Evolutionary conservation across 2,888 invertebrate species (phyloP).

Genomic region (Apodemia mormo): DNA sequence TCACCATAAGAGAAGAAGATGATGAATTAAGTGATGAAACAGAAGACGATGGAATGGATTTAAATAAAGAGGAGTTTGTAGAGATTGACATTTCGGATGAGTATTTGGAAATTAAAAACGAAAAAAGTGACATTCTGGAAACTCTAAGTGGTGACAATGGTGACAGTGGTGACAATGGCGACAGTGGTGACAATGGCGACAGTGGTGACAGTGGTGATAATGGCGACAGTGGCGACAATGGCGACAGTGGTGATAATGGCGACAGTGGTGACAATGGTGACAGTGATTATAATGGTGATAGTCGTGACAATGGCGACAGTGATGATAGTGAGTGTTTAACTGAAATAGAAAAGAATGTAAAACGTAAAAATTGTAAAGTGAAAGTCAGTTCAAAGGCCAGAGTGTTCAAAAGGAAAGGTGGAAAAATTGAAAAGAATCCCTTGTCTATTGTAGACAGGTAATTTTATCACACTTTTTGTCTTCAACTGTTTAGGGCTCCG

Average conservation of each 20-base stretch:
- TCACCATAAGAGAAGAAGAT: too few species aligned
- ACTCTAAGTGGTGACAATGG: constrained; percentile 41
- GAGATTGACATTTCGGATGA: not conserved
- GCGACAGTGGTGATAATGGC: too few species aligned
- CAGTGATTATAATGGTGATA: too few species aligned
- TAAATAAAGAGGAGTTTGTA: not conserved
- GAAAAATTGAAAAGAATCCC: constrained; percentile 41
- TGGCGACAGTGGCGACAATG: constrained; percentile 45
- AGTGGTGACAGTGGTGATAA: constrained; percentile 55
- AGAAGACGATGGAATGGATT: too few species aligned
- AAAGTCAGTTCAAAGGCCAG: not conserved
- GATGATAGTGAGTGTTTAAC: constrained; percentile 55
- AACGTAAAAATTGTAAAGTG: not conserved
- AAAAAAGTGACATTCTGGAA: constrained; percentile 50
- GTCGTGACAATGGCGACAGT: constrained; percentile 38
- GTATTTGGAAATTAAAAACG: not conserved
- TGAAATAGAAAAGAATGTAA: constrained; percentile 44
- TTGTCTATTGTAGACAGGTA: constrained; percentile 55
- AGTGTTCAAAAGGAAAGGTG: constrained; percentile 33
- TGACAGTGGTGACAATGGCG: constrained; percentile 23
- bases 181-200: constrained; percentile 54
- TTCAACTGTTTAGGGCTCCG: too few species aligned
- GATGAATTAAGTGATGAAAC: not conserved
- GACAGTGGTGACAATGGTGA: constrained; percentile 51
- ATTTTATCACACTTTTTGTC: not conserved